phyloP scores from a whole-genome alignment of 2,888 invertebrate species.

The Ferrisia virgata region DNA sequence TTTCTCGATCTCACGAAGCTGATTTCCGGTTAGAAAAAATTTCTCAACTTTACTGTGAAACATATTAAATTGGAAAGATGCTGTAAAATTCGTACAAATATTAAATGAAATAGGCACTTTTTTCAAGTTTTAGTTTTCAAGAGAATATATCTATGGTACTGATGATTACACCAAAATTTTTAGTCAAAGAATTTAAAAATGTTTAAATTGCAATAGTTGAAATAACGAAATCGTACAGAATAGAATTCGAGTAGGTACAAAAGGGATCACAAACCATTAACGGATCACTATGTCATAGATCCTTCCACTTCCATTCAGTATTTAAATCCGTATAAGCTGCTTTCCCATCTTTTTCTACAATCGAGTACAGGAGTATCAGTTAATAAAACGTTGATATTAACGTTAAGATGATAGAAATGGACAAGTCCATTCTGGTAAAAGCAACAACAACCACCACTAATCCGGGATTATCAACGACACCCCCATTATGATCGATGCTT shows the following conservation, averaged over 20 bases:
- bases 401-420: slow-evolving; percentile 42
- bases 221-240: too few relatives aligned
- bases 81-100: too few relatives aligned
- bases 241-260: neutral
- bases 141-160: too few relatives aligned
- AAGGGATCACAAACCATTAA: neutral
- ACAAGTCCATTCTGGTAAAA: slow-evolving; percentile 45
- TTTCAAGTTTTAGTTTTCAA: too few relatives aligned
- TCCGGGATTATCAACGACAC: slow-evolving; percentile 43
- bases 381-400: slow-evolving; percentile 44
- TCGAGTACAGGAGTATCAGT: slow-evolving; percentile 42
- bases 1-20: too few relatives aligned
- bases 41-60: too few relatives aligned
- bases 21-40: too few relatives aligned
- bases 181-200: too few relatives aligned
- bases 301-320: neutral
- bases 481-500: slow-evolving; percentile 44
- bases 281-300: neutral
- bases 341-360: slow-evolving; percentile 23
- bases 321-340: slow-evolving; percentile 6
- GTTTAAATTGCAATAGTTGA: too few relatives aligned
- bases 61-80: too few relatives aligned
- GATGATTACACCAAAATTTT: too few relatives aligned
- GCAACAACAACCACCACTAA: slow-evolving; percentile 45
- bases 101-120: too few relatives aligned